Conservation (phyloP, 2,797 vertebrate genomes). For the Mus caroli region DNA sequence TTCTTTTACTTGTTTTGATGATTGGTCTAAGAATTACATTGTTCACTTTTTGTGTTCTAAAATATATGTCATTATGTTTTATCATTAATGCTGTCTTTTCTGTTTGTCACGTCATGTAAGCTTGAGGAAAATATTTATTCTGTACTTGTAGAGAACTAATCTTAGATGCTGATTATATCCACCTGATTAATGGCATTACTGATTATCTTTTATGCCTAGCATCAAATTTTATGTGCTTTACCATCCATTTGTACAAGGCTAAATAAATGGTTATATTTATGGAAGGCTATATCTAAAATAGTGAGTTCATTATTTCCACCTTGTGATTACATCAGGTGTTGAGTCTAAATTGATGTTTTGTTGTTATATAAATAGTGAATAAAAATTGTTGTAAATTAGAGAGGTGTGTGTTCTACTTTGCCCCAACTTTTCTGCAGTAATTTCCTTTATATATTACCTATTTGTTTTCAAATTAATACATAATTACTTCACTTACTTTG, state of each 20-base stretch:
- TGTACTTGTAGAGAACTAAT: neutral
- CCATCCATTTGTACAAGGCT: neutral
- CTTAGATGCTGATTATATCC: neutral
- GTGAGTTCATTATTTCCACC: neutral
- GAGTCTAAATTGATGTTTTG: neutral
- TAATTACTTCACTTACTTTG: neutral
- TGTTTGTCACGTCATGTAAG: too few relatives aligned
- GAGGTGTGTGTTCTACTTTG: neutral
- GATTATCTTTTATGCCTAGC: neutral
- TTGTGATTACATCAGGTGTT: too few relatives aligned
- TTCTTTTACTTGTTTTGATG: neutral
- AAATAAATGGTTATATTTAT: neutral
- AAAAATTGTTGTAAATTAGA: neutral
- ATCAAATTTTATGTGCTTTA: neutral
- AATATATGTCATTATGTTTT: too few relatives aligned
- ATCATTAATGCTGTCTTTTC: neutral
- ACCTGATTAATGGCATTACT: neutral
- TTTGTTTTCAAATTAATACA: neutral
- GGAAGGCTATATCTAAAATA: neutral
- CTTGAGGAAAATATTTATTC: neutral
- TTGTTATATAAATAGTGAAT: neutral
- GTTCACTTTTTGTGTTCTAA: neutral
- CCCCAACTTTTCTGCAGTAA: neutral
- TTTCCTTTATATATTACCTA: neutral
- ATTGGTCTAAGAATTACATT: neutral